Evolutionary conservation across 2,797 vertebrate species (phyloP).

Genomic region (Podarcis siculus): DNA sequence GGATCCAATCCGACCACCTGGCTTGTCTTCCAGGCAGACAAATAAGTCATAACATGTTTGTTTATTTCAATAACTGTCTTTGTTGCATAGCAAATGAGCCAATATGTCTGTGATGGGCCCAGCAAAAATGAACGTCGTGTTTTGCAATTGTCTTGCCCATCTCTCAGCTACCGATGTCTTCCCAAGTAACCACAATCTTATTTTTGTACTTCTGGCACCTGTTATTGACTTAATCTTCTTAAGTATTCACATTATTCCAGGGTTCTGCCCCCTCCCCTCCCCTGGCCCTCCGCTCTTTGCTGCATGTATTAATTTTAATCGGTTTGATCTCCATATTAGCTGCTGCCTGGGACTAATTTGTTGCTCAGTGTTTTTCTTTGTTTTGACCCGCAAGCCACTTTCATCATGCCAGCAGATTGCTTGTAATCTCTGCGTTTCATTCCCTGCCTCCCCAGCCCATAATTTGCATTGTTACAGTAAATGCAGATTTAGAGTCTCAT

Average conservation of each 20-base stretch:
- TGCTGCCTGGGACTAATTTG: constrained; percentile 84
- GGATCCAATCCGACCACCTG: constrained; percentile 75
- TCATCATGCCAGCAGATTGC: constrained; percentile 80
- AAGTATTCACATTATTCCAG: constrained; percentile 76
- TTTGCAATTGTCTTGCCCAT: constrained; percentile 76
- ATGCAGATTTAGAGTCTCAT: constrained; percentile 73
- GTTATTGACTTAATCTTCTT: constrained; percentile 78
- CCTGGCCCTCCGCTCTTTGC: constrained; percentile 63
- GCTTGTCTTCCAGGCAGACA: constrained; percentile 70
- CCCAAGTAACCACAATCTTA: constrained; percentile 67
- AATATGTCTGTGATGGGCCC: constrained; percentile 73
- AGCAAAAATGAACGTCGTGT: constrained; percentile 62
- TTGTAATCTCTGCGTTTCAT: constrained; percentile 80
- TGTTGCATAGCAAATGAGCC: constrained; percentile 77
- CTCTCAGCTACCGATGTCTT: constrained; percentile 58
- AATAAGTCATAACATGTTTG: constrained; percentile 77
- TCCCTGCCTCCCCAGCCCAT: constrained; percentile 48
- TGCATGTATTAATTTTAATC: constrained; percentile 86
- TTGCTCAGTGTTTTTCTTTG: constrained; percentile 80
- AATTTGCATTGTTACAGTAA: constrained; percentile 76
- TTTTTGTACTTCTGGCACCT: constrained; percentile 74
- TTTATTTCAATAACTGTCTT: constrained; percentile 77
- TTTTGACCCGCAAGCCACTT: constrained; percentile 79
- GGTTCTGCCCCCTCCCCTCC: constrained; percentile 68
- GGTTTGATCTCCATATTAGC: constrained; percentile 80